These are phyloP conservation scores for Caenorhabditis panamensis DNA, from an alignment of 2,888 invertebrate genomes.

Conservation along the genomic window DNA sequence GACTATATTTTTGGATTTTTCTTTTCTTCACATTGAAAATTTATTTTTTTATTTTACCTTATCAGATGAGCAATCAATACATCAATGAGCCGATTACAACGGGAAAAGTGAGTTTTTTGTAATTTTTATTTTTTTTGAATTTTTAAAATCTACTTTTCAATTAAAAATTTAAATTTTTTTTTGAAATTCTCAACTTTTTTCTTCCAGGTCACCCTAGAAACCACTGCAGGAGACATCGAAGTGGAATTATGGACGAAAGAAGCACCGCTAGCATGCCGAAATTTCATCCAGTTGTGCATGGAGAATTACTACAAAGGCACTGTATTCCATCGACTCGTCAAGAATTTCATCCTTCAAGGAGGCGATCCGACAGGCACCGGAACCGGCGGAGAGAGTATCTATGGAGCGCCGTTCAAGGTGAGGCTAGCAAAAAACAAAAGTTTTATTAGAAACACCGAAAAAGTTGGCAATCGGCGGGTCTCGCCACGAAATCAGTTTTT, in stretches of 20 bases:
- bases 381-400: constrained; percentile 95
- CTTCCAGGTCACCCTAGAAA: constrained; percentile 85
- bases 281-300: constrained; percentile 95
- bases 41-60: background rate
- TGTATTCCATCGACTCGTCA: constrained; percentile 94
- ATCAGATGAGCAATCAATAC: constrained; percentile 94
- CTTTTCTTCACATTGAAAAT: background rate
- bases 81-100: constrained; percentile 96
- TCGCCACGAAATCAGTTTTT: too few species aligned
- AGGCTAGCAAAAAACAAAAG: background rate
- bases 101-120: constrained; percentile 88
- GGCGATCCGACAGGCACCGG: constrained; percentile 98
- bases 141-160: background rate
- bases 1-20: background rate
- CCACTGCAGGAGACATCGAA: constrained; percentile 96
- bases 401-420: constrained; percentile 93
- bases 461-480: too few species aligned
- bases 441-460: too few species aligned
- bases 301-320: constrained; percentile 84
- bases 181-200: constrained; percentile 9
- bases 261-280: constrained; percentile 93
- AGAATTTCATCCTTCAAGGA: constrained; percentile 94
- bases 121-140: background rate
- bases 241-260: constrained; percentile 98
- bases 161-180: background rate